Evolutionary conservation across 2,888 invertebrate genomes (phyloP), one percentile per base, ranked within the genome.

Genomic region (Cenopis cana): DNA sequence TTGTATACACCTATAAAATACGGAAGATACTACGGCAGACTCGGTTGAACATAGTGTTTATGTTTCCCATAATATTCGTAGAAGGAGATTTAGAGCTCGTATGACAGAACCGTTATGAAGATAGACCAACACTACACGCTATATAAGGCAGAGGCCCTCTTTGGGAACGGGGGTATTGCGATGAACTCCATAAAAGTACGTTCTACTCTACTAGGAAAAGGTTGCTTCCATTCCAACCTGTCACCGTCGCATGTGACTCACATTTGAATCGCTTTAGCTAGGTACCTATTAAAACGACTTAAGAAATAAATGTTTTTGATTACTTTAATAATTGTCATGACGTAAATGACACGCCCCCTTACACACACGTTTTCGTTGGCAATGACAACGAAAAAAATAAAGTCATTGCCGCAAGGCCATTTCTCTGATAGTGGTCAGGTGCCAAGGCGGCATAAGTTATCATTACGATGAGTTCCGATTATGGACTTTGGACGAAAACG

Each of bases 51-150:
- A 12, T 38, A 55, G 46, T 71, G 69, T 73, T 69, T 66, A 74
- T 57, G 72, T 71, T 72, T 71, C 73, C 68, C 52, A 68, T 68
- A 72, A 72, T 73, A 74, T 78, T 79, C 81, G 76, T 76, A 81
- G 76, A 84, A 79, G 81, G 82, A 78, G 79, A 86, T 84, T 85
- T 82, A 85, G 82, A 80, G 78, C 82, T 80, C 76, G 76, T 80
- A 81, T 80, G 81, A 78, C 77, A 73, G 65, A 70, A 82, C 85
- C 84, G 85, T 84, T 85, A 86, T 73, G 78, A 80, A 79, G 80
- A 81, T 81, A 78, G 78, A 78, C 66, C 66, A 60, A 65, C 60
- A 55, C 33, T 66, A 65, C 60, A 55, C 33, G 73, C 80, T 77
- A 77, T 82, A 81, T 78, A 81, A 80, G 81, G 79, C 55, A 55